Conservation (phyloP, 2,888 invertebrate species). For the Escarpia spicata region DNA sequence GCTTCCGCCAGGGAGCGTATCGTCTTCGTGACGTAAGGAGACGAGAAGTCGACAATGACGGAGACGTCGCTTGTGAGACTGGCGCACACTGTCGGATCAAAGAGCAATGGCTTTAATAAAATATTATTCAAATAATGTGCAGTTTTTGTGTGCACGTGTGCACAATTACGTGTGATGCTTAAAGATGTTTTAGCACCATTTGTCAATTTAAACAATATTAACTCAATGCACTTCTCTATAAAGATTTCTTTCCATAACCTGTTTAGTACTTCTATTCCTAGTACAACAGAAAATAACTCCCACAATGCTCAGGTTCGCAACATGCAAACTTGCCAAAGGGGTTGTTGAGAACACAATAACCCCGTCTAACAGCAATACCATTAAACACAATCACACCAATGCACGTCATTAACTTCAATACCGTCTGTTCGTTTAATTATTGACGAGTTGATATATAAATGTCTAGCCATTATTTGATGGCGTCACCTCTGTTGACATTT, state of each 20-base stretch:
- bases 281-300: not conserved
- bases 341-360: not conserved
- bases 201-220: no score
- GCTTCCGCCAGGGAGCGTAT: slow-evolving; percentile 52
- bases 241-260: no score
- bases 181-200: no score
- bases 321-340: not conserved
- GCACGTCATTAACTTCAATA: not conserved
- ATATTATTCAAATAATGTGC: not conserved
- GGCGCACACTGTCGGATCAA: slow-evolving; percentile 49
- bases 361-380: not conserved
- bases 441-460: not conserved
- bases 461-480: not conserved
- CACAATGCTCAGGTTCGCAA: not conserved
- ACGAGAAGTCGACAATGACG: slow-evolving; percentile 52
- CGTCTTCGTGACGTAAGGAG: slow-evolving; percentile 48
- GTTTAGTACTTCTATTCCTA: no score
- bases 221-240: no score
- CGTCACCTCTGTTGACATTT: not conserved
- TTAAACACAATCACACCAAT: not conserved
- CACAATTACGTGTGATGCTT: no score
- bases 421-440: not conserved
- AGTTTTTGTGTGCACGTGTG: not conserved
- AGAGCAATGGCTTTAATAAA: not conserved
- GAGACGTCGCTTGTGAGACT: slow-evolving; percentile 43